Evolutionary conservation across 1,140 invertebrate species (phyloP), one percentile per base, ranked within the genome.

Genomic region (Neocloeon triangulifer): DNA sequence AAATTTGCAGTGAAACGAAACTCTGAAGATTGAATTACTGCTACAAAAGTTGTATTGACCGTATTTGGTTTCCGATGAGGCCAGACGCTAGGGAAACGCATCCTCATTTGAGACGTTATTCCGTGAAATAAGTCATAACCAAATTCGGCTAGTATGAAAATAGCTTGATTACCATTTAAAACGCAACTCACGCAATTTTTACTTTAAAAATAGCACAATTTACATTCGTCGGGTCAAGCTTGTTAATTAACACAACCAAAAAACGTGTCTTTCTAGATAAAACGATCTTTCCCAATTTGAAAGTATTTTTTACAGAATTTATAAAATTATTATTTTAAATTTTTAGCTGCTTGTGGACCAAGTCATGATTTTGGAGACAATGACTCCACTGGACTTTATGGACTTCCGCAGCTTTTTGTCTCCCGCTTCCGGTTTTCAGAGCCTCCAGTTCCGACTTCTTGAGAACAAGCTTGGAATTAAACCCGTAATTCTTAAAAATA

Each of bases 331-430:
- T 32, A 46, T 52, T 31, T n/a, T n/a, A n/a, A n/a, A n/a, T n/a
- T 50, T 52, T 9, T 50, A 95, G 85, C 53, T 96, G 1, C 55
- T 96, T 15, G 85, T 89, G 14, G 92, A 98, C 48, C 92, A 97
- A 64, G 86, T 98, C 6, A 74, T 79, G 46, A 94, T 99, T 42
- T 52, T 99, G 32, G 94, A 98, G 53, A 96, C 89, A 0, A 97
- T 97, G 91, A 91, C 85, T 0, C 88, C 91, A 0, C 52, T 92
- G 29, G 91, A 96, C 58, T 97, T 96, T 45, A 86, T 96, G 71
- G 88, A 92, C 38, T 96, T 96, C 52, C 62, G 89, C 23, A 67
- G 77, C 36, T 89, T 86, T 48, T 54, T 98, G 3, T 74, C 79
- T 2, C 79, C 92, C 1, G 89, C 92, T 0, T 97, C 91, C 0